Evolutionary conservation across 1,140 invertebrate species (phyloP).

Genomic region (Ceratosolen solmsi): DNA sequence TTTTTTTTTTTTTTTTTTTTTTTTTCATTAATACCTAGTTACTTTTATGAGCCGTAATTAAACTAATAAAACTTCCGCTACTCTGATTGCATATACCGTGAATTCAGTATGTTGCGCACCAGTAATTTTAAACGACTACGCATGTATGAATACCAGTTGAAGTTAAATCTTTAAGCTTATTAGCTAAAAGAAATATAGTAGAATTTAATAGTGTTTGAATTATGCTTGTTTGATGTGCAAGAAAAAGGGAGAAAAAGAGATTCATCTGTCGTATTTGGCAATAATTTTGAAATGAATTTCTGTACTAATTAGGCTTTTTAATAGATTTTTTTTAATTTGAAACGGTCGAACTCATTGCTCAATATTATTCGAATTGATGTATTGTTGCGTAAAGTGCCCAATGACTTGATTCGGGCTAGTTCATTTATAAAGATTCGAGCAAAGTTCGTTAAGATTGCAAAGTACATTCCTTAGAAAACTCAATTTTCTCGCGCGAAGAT

Average conservation of each 20-base stretch:
- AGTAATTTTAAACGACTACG: not conserved
- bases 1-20: too few relatives aligned
- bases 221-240: not conserved
- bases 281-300: not conserved
- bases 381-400: constrained; percentile 3
- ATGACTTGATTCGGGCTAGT: constrained; percentile 34
- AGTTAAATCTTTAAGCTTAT: not conserved
- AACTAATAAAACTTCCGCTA: not conserved
- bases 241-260: not conserved
- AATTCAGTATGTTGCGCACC: not conserved
- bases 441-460: constrained; percentile 46
- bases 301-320: not conserved
- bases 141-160: not conserved
- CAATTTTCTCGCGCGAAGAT: constrained; percentile 50
- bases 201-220: not conserved
- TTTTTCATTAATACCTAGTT: not conserved
- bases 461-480: constrained; percentile 43
- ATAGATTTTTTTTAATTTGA: not conserved
- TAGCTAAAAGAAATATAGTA: not conserved
- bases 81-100: not conserved
- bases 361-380: not conserved
- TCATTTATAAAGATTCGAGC: constrained; percentile 34
- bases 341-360: not conserved
- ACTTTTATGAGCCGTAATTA: not conserved
- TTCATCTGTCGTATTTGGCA: not conserved